Base-by-base conservation (phyloP, 2,113 vertebrate species). In the Xenotilapia flavipinnis region DNA sequence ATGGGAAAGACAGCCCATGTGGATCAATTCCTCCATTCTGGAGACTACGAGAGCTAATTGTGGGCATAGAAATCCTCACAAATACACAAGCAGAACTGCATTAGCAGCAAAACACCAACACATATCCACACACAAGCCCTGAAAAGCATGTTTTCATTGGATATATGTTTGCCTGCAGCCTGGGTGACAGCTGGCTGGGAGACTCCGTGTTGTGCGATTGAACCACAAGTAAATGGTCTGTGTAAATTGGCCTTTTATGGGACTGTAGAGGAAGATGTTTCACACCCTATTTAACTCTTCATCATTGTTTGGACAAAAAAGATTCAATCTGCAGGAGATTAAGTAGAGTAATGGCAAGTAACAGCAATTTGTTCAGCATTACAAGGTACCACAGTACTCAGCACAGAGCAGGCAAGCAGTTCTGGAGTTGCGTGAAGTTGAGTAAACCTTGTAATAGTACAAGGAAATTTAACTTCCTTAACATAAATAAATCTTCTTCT, bases 181-280 rank as follows among this genome's bases (percentile, higher is more conserved):
- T 51, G 87, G 88, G 92, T 81, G 86, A 91, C 92, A 93, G 92
- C 94, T 95, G 93, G 83, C 79, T 15, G 14, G 3, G 28, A 80
- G 75, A 81, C 80, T 83, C 31, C 3, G 3, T 88, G 89, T 73
- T 90, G 87, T 88, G 90, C 53, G 65, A 86, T 54, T 83, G 84
- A 81, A 81, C 86, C 26, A 9, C 7, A 4, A 77, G 88, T 94
- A 92, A 95, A 95, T 95, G 90, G 94, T 94, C 87, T 92, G 94
- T 95, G 88, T 92, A 95, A 94, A 94, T 89, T 92, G 90, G 90
- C n/a, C 86, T 89, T 95, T 95, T 95, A 94, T 94, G 83, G 80
- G 90, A 82, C 90, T 87, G 70, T 56, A 45, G 90, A 91, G 90
- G 81, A 81, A 89, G 89, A 92, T 93, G 87, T 92, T 94, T 94